phyloP scores from a whole-genome alignment of 2,888 invertebrate species.

The Caenorhabditis sp. region DNA sequence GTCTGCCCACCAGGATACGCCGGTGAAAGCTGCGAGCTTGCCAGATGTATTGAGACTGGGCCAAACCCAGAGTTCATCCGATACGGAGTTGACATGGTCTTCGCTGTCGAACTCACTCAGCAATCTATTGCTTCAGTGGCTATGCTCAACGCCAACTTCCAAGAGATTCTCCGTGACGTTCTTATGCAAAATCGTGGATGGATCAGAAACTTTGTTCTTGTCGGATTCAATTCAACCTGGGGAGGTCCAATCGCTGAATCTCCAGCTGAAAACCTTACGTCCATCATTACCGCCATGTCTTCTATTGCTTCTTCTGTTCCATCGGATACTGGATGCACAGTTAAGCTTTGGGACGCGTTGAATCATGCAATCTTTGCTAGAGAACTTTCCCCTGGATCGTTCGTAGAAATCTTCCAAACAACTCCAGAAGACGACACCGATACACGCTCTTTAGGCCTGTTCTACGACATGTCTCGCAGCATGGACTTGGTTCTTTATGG shows the following conservation, averaged over 20 bases:
- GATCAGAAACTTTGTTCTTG: constrained; percentile 72
- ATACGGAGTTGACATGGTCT: constrained; percentile 72
- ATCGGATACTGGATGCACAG: constrained; percentile 66
- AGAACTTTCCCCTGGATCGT: constrained; percentile 66
- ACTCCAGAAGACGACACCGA: constrained; percentile 68
- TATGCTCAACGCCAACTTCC: constrained; percentile 59
- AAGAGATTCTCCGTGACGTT: constrained; percentile 70
- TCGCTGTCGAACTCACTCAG: constrained; percentile 72
- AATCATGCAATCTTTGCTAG: constrained; percentile 57
- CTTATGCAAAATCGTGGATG: constrained; percentile 63
- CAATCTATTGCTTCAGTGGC: constrained; percentile 59
- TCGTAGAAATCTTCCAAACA: constrained; percentile 71
- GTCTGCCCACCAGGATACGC: constrained; percentile 72
- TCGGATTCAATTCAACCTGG: constrained; percentile 74
- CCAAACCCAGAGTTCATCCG: constrained; percentile 63
- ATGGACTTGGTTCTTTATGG: constrained; percentile 61
- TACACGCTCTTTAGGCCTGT: constrained; percentile 42
- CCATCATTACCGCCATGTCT: constrained; percentile 52
- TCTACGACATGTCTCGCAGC: constrained; percentile 64
- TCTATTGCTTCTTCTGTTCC: constrained; percentile 39
- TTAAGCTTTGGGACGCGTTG: constrained; percentile 71
- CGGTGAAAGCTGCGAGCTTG: constrained; percentile 70
- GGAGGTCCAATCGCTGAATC: constrained; percentile 67
- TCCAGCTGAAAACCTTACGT: constrained; percentile 48
- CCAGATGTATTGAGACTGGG: constrained; percentile 68